Conservation (phyloP, 2,113 vertebrate genomes). For the Takifugu bimaculatus region DNA sequence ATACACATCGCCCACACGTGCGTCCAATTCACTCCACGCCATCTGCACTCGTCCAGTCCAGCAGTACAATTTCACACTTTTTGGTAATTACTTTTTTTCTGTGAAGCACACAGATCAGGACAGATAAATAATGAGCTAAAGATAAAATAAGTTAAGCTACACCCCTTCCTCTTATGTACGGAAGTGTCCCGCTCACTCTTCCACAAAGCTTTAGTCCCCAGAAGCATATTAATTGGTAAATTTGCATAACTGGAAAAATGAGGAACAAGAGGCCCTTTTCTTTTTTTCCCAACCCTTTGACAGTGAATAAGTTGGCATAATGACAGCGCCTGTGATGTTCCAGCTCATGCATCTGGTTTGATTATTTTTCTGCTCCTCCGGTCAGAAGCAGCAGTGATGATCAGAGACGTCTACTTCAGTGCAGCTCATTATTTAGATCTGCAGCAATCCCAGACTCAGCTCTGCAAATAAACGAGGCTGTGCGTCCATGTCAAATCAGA, state of each 20-base stretch:
- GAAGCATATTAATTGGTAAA: constrained; percentile 42
- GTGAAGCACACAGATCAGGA: too few relatives aligned
- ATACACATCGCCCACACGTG: background rate
- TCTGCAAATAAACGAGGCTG: too few relatives aligned
- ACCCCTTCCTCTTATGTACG: too few relatives aligned
- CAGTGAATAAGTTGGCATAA: constrained; percentile 18
- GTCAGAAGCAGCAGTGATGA: too few relatives aligned
- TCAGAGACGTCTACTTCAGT: too few relatives aligned
- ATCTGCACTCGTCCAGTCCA: constrained; percentile 2
- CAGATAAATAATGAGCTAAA: too few relatives aligned
- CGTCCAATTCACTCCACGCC: background rate
- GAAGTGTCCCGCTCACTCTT: constrained; percentile 10
- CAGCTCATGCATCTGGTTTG: constrained; percentile 2
- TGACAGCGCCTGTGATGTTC: constrained; percentile 18
- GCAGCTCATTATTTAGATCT: too few relatives aligned
- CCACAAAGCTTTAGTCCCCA: constrained; percentile 24
- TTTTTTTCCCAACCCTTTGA: constrained; percentile 24
- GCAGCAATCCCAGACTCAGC: too few relatives aligned
- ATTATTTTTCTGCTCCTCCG: too few relatives aligned
- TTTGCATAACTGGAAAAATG: constrained; percentile 4
- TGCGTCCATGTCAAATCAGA: too few relatives aligned
- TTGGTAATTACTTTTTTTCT: background rate
- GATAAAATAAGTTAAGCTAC: too few relatives aligned
- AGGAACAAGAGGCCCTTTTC: constrained; percentile 16
- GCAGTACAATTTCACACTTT: background rate